Evolutionary conservation across 2,113 vertebrate genomes (phyloP).

Genomic region (Hucho hucho): DNA sequence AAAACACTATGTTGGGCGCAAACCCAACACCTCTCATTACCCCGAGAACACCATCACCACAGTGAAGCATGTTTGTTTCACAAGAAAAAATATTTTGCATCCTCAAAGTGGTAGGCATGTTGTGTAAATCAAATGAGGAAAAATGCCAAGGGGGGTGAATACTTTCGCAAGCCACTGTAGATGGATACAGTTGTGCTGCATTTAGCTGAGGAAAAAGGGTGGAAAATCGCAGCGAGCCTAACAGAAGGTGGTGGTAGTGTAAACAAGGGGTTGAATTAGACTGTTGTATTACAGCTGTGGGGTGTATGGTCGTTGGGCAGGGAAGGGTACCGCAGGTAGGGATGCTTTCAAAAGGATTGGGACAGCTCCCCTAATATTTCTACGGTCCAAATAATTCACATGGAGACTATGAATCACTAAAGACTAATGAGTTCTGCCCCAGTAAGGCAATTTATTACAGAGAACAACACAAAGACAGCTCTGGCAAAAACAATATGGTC

Average conservation of each 20-base stretch:
- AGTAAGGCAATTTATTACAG: neutral
- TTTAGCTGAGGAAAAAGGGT: neutral
- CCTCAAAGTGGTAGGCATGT: no score
- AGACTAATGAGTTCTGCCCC: neutral
- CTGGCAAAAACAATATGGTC: neutral
- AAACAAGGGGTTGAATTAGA: neutral
- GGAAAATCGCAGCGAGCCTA: neutral
- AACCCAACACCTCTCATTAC: no score
- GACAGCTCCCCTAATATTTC: neutral
- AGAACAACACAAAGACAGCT: neutral
- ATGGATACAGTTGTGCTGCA: neutral
- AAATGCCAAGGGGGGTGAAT: no score
- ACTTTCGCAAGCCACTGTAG: no score
- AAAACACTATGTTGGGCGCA: no score
- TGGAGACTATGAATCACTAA: neutral
- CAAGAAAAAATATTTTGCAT: no score
- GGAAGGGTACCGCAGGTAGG: no score
- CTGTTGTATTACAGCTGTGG: neutral
- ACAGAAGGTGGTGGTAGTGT: neutral
- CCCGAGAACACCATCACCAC: no score
- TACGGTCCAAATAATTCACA: neutral
- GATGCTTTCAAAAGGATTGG: no score
- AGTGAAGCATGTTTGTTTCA: no score
- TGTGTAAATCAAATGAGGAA: no score
- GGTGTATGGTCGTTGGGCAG: neutral